Percentiles rank a stretch among this genome's conserved stretches.
phyloP scores from a whole-genome alignment of 1,140 invertebrate species.

The Drosophila nasuta region DNA sequence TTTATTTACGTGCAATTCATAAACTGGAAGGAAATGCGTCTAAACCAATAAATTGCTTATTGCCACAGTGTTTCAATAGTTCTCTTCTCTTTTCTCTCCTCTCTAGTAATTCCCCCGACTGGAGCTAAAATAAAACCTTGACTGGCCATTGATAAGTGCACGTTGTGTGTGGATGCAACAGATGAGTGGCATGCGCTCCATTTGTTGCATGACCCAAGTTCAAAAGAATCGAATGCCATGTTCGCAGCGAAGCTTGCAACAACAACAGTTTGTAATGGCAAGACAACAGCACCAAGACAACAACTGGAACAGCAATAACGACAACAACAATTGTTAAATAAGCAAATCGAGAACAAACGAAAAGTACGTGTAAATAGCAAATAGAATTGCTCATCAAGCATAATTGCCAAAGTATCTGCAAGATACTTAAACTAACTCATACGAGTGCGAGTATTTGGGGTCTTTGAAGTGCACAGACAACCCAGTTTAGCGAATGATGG shows the following conservation, averaged over 20 bases:
- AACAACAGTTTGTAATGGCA: not conserved
- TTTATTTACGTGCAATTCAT: too few species aligned
- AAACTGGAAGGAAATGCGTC: too few species aligned
- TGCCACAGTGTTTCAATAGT: too few species aligned
- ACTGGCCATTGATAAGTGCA: not conserved
- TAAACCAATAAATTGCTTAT: too few species aligned
- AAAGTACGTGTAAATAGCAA: constrained; percentile 34
- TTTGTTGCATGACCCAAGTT: constrained; percentile 58
- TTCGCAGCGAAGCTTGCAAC: constrained; percentile 40
- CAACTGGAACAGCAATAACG: not conserved
- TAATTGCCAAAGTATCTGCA: constrained; percentile 21
- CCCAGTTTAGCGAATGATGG: not conserved
- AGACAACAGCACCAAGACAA: not conserved
- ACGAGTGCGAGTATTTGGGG: constrained; percentile 26
- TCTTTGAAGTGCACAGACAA: constrained; percentile 71
- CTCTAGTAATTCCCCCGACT: not conserved
- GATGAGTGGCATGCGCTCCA: constrained; percentile 12
- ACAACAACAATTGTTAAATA: constrained; percentile 17
- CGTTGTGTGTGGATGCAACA: constrained; percentile 7
- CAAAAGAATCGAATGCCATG: constrained; percentile 51
- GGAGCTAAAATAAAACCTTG: constrained; percentile 4
- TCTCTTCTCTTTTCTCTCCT: not conserved
- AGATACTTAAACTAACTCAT: not conserved
- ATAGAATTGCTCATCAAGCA: constrained; percentile 34
- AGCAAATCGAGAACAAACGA: constrained; percentile 44